Evolutionary conservation across 1,140 invertebrate species (phyloP).

Genomic region (Trachymyrmex cornetzi): DNA sequence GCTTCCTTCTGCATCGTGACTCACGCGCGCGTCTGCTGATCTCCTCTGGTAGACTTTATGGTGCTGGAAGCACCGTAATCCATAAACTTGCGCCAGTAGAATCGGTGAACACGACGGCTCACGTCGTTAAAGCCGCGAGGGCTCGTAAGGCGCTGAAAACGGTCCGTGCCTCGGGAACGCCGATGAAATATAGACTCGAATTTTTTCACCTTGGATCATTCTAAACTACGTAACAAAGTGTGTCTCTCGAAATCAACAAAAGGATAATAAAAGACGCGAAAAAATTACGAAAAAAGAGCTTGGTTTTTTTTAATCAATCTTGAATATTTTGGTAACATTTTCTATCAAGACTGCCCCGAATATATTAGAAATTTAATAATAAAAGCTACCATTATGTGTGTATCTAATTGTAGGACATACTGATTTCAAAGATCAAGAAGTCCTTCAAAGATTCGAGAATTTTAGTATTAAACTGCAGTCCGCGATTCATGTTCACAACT

Average conservation of each 20-base stretch:
- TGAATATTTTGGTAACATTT: not conserved
- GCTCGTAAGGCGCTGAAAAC: conserved; percentile 63
- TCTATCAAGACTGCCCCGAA: not conserved
- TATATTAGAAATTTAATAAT: not conserved
- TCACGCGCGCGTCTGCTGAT: conserved; percentile 64
- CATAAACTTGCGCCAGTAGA: conserved; percentile 49
- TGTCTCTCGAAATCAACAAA: not conserved
- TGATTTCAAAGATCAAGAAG: not conserved
- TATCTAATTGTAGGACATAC: not conserved
- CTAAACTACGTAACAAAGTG: not conserved
- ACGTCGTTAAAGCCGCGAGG: conserved; percentile 52
- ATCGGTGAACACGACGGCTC: conserved; percentile 14
- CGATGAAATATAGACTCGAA: not conserved
- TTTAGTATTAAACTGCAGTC: not conserved
- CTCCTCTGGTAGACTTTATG: conserved; percentile 62
- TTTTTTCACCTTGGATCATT: not conserved
- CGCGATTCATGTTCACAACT: too few relatives aligned
- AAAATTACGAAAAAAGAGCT: too few relatives aligned
- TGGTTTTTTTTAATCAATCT: not conserved
- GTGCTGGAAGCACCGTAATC: conserved; percentile 58
- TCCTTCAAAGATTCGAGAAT: not conserved
- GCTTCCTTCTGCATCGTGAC: conserved; percentile 64
- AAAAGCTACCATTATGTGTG: not conserved
- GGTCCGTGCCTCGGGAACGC: conserved; percentile 44
- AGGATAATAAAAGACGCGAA: not conserved